Conservation (phyloP, 92 coral and sea anemone genomes). For the Porites divaricata region DNA sequence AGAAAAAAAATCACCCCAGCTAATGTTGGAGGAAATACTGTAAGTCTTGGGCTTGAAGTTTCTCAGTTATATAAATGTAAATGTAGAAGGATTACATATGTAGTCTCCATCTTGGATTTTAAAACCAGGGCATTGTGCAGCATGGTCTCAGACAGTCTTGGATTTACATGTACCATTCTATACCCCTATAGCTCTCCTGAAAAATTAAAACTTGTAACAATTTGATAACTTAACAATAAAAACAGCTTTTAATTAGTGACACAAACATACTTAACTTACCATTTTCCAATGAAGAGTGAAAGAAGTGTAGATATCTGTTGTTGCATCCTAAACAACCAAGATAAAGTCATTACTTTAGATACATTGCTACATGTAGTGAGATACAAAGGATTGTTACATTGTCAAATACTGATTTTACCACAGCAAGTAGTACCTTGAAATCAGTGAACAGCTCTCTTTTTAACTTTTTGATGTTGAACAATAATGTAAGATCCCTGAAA, state of each 20-base stretch:
- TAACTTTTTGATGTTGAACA: constrained; percentile 43
- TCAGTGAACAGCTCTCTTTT: constrained; percentile 32
- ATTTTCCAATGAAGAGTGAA: constrained; percentile 44
- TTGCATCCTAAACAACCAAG: constrained; percentile 23
- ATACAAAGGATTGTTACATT: too few relatives aligned
- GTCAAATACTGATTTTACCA: too few relatives aligned
- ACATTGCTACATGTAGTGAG: not conserved
- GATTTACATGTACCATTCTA: too few relatives aligned
- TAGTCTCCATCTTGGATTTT: too few relatives aligned
- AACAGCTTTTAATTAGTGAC: not conserved
- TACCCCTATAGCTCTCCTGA: too few relatives aligned
- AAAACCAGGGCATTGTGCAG: too few relatives aligned
- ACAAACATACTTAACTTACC: not conserved
- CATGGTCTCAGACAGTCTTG: too few relatives aligned
- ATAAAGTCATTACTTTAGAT: not conserved
- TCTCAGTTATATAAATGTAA: too few relatives aligned
- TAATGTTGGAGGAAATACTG: too few relatives aligned
- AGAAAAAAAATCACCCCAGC: too few relatives aligned
- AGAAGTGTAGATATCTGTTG: constrained; percentile 14
- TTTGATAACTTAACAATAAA: not conserved
- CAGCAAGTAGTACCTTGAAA: constrained; percentile 3
- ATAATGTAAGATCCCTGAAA: constrained; percentile 49
- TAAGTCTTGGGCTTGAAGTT: too few relatives aligned
- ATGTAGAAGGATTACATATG: too few relatives aligned
- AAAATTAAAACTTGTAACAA: not conserved